These are phyloP conservation scores for Rhimphoctona megacephalus DNA, from an alignment of 2,888 invertebrate genomes.

Conservation along the genomic window DNA sequence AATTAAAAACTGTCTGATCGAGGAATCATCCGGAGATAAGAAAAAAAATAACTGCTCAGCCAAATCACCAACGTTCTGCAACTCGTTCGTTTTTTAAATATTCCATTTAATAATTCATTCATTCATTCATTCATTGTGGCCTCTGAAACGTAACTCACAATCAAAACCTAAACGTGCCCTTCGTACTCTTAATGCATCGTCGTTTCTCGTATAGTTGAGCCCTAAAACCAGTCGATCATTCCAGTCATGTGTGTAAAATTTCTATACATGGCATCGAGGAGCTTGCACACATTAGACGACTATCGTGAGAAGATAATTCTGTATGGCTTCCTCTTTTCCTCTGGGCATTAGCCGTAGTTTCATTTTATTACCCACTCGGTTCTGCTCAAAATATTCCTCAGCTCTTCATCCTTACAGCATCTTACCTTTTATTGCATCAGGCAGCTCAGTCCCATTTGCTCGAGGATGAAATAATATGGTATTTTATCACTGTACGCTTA, in stretches of 20 bases:
- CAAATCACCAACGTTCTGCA: no score
- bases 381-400: conserved; percentile 27
- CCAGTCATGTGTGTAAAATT: conserved; percentile 27
- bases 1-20: background rate
- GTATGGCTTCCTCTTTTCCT: conserved; percentile 18
- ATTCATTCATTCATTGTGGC: no score
- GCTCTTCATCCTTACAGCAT: conserved; percentile 17
- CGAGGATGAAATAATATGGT: conserved; percentile 40
- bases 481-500: conserved; percentile 30
- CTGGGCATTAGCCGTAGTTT: conserved; percentile 51
- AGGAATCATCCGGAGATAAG: background rate
- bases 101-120: no score
- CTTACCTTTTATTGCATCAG: conserved; percentile 61
- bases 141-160: no score
- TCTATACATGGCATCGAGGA: conserved; percentile 12
- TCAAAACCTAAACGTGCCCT: no score
- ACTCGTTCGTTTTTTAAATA: no score
- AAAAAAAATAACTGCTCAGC: no score
- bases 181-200: no score
- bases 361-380: conserved; percentile 56
- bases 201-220: conserved; percentile 12
- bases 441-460: conserved; percentile 47
- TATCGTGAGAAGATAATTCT: conserved; percentile 15
- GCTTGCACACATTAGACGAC: background rate
- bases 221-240: conserved; percentile 32